Base-by-base conservation (phyloP, 2,888 invertebrate genomes). In the Hyppa rectilinea region DNA sequence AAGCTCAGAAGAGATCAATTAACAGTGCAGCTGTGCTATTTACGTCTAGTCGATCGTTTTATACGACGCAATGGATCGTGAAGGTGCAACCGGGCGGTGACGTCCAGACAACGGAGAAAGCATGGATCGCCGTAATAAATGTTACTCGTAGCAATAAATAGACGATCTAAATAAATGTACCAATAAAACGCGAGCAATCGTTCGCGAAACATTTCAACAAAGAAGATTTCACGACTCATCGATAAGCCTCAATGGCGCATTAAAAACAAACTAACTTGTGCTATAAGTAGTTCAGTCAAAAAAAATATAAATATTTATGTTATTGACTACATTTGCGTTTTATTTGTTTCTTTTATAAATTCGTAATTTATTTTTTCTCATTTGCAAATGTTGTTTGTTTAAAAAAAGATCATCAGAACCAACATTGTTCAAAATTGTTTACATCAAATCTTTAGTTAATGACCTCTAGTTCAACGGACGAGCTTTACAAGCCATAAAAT, bases 71-170 rank as follows among this genome's bases (percentile, higher is more conserved):
- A 74, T 72, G 65, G 72, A 63, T 83, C 75, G 70, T 82, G 71
- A 82, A 81, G 82, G 78, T 81, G 79, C 83, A 77, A 80, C 85
- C 79, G 81, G 43, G 61, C 49, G 85, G 82, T 82, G 79, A 79
- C 65, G 64, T 69, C 66, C 75, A 82, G 83, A 86, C 89, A 88
- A 88, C 86, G 86, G 89, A 88, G 89, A 89, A 92, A 89, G 87
- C 88, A 88, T 84, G 87, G 85, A 85, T 86, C 80, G 81, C 73
- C 80, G 81, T 87, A 88, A 88, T 87, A 90, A 90, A 92, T 90
- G 87, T 80, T 74, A 73, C 85, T 56, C 10, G 40, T 49, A 43
- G 56, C 81, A 87, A 87, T 90, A 89, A 87, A 89, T 81, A 87
- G 82, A 78, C 75, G 82, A 87, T 64, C 65, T 59, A 70, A 81